Base-by-base conservation (phyloP, 2,113 vertebrate genomes). In the Oreochromis aureus region DNA sequence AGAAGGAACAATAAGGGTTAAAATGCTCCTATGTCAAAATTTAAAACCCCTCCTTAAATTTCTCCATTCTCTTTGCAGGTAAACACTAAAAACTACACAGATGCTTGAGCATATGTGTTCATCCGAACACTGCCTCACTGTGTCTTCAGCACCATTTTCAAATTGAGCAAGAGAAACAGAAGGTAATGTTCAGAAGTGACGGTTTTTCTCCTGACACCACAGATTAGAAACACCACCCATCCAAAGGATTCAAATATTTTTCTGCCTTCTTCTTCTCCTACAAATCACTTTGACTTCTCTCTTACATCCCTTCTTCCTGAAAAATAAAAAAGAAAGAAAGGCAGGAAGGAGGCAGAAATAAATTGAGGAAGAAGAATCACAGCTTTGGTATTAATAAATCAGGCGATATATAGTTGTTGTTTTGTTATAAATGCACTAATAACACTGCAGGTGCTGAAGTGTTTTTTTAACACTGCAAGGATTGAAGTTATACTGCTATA, bases 101-200 rank as follows among this genome's bases (percentile, higher is more conserved):
- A 88, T 54, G 7, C n/a, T 87, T 36, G 11, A 78, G 78, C 44
- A 51, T 53, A 24, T 73, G 86, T 92, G 90, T 90, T 92, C 90
- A 71, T 86, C 79, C 79, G 84, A 91, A 95, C 85, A 92, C 86
- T 56, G 82, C 92, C 85, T 89, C 63, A 80, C 53, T 90, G 82
- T 87, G 91, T 93, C 63, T 84, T 90, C 85, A 96, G 96, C 94
- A 96, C 95, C 94, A 87, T 94, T 89, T 94, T 95, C 82, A 81
- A 91, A 92, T 89, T 90, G 86, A 91, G 83, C 87, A 85, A 88
- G 36, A 87, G 55, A 53, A 92, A 89, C 39, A 56, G 92, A 94
- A 96, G 94, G 93, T 93, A 90, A 89, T 80, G 73, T 90, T 80
- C 56, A 87, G 30, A 85, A 87, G 73, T 81, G 90, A 91, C 56